A percentile compares a stretch with the other conserved stretches of the same genome.
These are phyloP conservation scores for Acleris cristana DNA, from an alignment of 2,888 invertebrate species.

Conservation along the genomic window DNA sequence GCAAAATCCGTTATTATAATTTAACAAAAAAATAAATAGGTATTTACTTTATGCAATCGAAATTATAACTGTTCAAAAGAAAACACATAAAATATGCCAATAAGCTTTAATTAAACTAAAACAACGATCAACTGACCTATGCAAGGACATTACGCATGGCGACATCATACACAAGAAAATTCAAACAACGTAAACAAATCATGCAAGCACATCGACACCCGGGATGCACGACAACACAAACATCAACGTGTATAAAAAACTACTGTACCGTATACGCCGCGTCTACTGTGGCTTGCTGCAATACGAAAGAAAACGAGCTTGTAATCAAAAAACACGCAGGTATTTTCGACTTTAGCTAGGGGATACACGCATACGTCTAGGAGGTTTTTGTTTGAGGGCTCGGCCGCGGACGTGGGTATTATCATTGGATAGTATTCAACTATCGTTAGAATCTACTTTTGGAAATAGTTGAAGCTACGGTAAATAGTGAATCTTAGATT, in stretches of 20 bases:
- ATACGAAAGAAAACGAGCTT: constrained; percentile 29
- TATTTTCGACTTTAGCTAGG: background rate
- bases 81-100: constrained; percentile 32
- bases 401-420: no score
- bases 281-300: constrained; percentile 29
- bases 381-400: background rate
- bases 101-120: constrained; percentile 16
- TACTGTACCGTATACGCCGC: constrained; percentile 32
- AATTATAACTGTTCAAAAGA: background rate
- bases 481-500: no score
- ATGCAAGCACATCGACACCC: constrained; percentile 5
- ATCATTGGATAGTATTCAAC: no score
- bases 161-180: constrained; percentile 25
- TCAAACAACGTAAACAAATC: constrained; percentile 13
- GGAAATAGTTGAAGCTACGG: no score
- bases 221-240: constrained; percentile 9
- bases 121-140: constrained; percentile 14
- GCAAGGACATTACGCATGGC: constrained; percentile 8
- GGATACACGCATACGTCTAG: background rate
- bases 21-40: background rate
- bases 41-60: constrained; percentile 27
- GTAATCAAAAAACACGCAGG: constrained; percentile 8
- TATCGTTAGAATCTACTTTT: no score
- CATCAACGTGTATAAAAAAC: constrained; percentile 9
- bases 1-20: constrained; percentile 18